These are phyloP conservation scores for Deilephila elpenor DNA, from an alignment of 2,888 invertebrate genomes.

Conservation along the genomic window DNA sequence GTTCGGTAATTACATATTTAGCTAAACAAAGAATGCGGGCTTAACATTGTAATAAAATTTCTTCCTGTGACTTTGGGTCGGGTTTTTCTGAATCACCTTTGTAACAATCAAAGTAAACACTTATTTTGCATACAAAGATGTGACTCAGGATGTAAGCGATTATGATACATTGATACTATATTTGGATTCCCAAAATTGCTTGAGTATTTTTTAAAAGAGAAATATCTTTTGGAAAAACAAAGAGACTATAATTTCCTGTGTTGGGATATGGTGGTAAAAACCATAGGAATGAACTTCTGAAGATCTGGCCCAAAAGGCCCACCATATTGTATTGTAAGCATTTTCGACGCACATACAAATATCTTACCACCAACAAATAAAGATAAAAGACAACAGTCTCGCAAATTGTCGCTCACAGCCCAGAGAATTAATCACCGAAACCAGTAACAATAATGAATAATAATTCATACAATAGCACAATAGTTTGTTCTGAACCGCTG, in stretches of 20 bases:
- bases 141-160: no score
- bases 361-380: not conserved
- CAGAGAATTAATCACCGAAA: constrained; percentile 20
- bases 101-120: no score
- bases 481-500: constrained; percentile 17
- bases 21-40: constrained; percentile 17
- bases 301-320: no score
- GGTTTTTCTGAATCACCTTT: not conserved
- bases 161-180: no score
- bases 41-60: not conserved
- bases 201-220: no score
- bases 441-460: constrained; percentile 20
- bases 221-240: no score
- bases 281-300: no score
- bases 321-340: no score
- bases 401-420: constrained; percentile 1
- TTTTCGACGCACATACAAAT: not conserved
- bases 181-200: no score
- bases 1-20: constrained; percentile 20
- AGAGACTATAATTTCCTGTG: no score
- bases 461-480: constrained; percentile 24
- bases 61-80: not conserved
- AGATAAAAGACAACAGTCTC: not conserved
- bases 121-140: no score
- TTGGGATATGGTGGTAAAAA: no score